Evolutionary conservation across 2,888 invertebrate genomes (phyloP), one percentile per base, ranked within the genome.

Genomic region (Ferdinandea cuprea): DNA sequence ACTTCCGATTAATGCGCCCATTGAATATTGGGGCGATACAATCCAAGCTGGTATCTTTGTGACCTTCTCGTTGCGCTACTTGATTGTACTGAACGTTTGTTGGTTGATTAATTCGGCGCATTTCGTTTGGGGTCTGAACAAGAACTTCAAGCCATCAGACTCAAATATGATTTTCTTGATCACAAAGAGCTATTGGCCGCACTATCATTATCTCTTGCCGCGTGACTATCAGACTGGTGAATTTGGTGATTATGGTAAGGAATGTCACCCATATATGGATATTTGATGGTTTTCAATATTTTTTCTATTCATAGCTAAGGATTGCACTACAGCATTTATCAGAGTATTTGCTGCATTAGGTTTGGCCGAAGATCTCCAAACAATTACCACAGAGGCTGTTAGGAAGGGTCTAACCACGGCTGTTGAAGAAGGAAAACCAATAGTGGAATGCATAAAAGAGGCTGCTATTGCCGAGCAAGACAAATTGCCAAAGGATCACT

Each of bases 151-250:
- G 93, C 92, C 90, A 66, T 90, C 88, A 46, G 95, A 96, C 86
- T 94, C 95, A 3, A 96, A 95, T 88, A 91, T 94, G 83, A 94
- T 96, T 7, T 96, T 96, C 89, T 89, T 96, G 56, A 89, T 96
- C 3, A 93, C 93, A 3, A 95, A 95, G 89, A 94, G 94, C 2
- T 94, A 94, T 88, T 96, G 96, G 96, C 93, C 94, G 0, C 94
- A 95, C 80, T 97, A 96, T 88, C 96, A 97, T 88, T 96, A 96
- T 86, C 88, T 95, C 19, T 89, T 95, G 19, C 95, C 96, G 0
- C 94, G 94, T 91, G 96, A 97, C 87, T 96, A 95, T 90, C 95
- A 95, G 87, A 94, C 93, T n/a, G 95, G 95, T 7, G 96, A 97
- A 90, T 96, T 93, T 85, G 96, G 96, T 2, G 93, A 93, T 48